Conservation (phyloP, 2,797 vertebrate species). For the Microcaecilia unicolor region DNA sequence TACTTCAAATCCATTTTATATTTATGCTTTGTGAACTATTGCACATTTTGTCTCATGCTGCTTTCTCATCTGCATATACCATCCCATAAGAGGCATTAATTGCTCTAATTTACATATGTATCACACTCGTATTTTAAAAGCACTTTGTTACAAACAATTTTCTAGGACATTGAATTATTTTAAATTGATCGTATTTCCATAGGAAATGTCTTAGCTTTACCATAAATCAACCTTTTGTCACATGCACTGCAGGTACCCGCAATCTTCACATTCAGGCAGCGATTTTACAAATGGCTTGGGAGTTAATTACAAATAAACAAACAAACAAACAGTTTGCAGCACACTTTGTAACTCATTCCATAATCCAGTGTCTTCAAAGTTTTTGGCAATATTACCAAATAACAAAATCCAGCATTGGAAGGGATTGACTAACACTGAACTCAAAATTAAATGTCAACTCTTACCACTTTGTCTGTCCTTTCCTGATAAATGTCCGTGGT, state of each 20-base stretch:
- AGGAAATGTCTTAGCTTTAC: slow-evolving; percentile 29
- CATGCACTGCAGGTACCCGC: slow-evolving; percentile 12
- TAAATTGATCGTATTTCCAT: slow-evolving; percentile 36
- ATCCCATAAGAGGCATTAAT: slow-evolving; percentile 45
- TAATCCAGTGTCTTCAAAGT: slow-evolving; percentile 1
- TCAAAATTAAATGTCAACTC: too few species aligned
- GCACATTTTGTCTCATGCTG: slow-evolving; percentile 47
- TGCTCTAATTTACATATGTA: slow-evolving; percentile 54
- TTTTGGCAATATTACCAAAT: too few species aligned
- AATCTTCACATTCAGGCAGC: slow-evolving; percentile 21
- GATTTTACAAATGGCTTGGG: slow-evolving; percentile 36
- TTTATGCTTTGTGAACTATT: slow-evolving; percentile 45
- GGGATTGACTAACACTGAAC: too few species aligned
- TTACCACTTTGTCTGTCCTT: too few species aligned
- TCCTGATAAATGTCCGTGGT: too few species aligned
- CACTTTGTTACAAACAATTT: slow-evolving; percentile 35
- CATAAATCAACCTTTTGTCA: slow-evolving; percentile 39
- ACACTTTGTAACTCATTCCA: slow-evolving; percentile 25
- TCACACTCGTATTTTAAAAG: slow-evolving; percentile 44
- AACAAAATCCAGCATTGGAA: too few species aligned
- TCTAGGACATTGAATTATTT: slow-evolving; percentile 29
- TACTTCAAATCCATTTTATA: slow-evolving; percentile 53
- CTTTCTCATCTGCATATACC: slow-evolving; percentile 42
- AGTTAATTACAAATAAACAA: slow-evolving; percentile 46
- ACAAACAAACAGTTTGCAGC: slow-evolving; percentile 30